Conservation (phyloP, 2,113 vertebrate genomes). For the Syrrhaptes paradoxus region DNA sequence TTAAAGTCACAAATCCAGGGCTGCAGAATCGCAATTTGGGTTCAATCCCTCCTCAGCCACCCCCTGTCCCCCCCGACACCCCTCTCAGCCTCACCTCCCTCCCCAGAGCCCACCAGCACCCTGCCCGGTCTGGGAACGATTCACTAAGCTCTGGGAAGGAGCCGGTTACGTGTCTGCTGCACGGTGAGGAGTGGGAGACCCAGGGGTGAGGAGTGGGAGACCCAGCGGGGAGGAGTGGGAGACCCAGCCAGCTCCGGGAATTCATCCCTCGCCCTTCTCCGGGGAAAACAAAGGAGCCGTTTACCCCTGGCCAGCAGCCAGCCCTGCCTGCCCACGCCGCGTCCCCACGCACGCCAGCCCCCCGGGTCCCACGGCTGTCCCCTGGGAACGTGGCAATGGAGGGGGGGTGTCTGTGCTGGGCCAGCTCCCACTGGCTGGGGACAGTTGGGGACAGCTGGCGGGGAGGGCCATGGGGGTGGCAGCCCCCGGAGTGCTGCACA, state of each 20-base stretch:
- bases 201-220: neutral
- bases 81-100: neutral
- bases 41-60: neutral
- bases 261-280: neutral
- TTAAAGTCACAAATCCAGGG: neutral
- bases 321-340: neutral
- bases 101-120: neutral
- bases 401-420: neutral
- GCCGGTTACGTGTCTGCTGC: neutral
- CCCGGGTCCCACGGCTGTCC: neutral
- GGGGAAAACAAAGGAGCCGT: constrained; percentile 28
- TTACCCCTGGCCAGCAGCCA: constrained; percentile 15
- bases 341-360: neutral
- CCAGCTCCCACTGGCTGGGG: neutral
- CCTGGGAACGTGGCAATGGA: fast-evolving
- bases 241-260: neutral
- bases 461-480: neutral
- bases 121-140: neutral
- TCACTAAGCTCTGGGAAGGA: neutral
- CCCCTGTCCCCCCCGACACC: neutral
- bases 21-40: neutral
- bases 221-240: neutral
- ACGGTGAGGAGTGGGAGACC: neutral
- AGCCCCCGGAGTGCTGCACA: fast-evolving
- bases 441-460: too few relatives aligned